phyloP scores from a whole-genome alignment of 2,113 vertebrate species.

The Lipotes vexillifer region DNA sequence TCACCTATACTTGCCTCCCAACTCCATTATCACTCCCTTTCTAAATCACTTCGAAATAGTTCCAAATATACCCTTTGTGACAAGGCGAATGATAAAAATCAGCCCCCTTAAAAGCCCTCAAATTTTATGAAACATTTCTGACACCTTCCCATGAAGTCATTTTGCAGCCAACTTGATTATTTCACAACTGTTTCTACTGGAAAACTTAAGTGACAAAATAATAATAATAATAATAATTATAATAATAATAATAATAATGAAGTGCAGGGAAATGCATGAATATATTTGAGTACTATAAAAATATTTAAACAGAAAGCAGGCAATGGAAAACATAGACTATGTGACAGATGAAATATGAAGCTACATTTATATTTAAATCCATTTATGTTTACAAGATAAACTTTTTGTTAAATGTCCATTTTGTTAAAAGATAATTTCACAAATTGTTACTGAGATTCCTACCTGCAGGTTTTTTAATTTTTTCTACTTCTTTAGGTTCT shows the following conservation, averaged over 20 bases:
- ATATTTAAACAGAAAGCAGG: conserved; percentile 54
- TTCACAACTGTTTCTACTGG: neutral
- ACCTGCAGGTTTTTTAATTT: conserved; percentile 84
- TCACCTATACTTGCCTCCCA: neutral
- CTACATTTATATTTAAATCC: conserved; percentile 12
- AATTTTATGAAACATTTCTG: neutral
- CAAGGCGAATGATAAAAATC: neutral
- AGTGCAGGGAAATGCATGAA: neutral
- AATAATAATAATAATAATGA: neutral
- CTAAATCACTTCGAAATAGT: neutral
- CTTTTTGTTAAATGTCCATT: conserved; percentile 58
- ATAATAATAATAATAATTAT: neutral
- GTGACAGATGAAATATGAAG: conserved; percentile 56
- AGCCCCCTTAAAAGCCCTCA: neutral
- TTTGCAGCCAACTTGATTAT: neutral
- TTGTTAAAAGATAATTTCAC: conserved; percentile 29
- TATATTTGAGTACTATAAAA: neutral
- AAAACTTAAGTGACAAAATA: neutral
- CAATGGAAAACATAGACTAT: conserved; percentile 48
- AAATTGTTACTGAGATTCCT: conserved; percentile 72
- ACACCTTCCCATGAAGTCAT: neutral
- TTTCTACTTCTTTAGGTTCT: conserved; percentile 82
- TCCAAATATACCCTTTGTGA: neutral
- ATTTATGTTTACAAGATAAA: conserved; percentile 67
- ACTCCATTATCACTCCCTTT: neutral